Base-by-base conservation (phyloP, 2,888 invertebrate genomes). In the Rhagium mordax region DNA sequence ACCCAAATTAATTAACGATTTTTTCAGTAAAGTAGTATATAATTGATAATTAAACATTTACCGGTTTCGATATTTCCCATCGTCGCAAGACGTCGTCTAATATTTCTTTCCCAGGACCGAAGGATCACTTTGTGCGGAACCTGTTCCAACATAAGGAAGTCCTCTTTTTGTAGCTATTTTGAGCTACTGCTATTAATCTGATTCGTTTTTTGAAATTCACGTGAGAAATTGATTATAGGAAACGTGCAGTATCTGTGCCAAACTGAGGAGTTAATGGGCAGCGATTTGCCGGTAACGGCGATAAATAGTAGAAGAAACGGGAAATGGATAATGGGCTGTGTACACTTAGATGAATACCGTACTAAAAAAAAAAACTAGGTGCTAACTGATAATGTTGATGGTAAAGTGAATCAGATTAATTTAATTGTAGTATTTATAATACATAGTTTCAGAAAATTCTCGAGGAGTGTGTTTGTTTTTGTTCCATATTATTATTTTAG, bases 171-270 rank as follows among this genome's bases (percentile, higher is more conserved):
- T n/a, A n/a, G 41, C 41, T 41, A 41, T 41, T 41, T 41, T 41
- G n/a, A 41, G 41, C 41, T 4, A 15, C 1, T 13, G 13, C 53
- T 4, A 24, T 53, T 24, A 21, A 53, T 21, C 21, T 13, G 20
- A 53, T n/a, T n/a, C 41, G 53, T n/a, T n/a, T 24, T 21, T 53
- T 53, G 21, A 20, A 53, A 13, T 51, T 21, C 21, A n/a, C 10
- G 24, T n/a, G 53, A 20, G 53, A 53, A 53, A 53, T 53, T 53
- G 53, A 53, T 53, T 53, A 53, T 21, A 20, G 21, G 53, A n/a
- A 53, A 53, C 21, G 53, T 24, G n/a, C 53, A 53, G 20, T 20
- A 21, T 53, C 21, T 53, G 53, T 53, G 18, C 53, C 53, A 20
- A 53, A 53, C 21, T 24, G 53, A 10, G 6, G 51, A 51, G 16